Conservation (phyloP, 1,140 invertebrate genomes). For the Bombus affinis region DNA sequence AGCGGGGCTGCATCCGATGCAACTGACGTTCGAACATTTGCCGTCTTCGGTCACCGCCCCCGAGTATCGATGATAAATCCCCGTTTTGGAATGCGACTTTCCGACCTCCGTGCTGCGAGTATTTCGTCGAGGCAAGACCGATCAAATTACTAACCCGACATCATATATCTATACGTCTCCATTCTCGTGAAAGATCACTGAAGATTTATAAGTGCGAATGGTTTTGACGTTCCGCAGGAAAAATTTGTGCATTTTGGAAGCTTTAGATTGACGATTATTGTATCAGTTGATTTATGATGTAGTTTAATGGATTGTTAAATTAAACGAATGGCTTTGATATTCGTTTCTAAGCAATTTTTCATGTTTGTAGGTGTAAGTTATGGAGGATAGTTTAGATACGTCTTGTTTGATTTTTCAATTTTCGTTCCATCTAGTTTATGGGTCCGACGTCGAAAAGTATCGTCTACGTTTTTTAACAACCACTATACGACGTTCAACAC, state of each 20-base stretch:
- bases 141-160: conserved; percentile 7
- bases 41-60: background rate
- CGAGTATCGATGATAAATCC: conserved; percentile 34
- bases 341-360: too few relatives aligned
- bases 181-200: background rate
- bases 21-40: background rate
- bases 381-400: too few relatives aligned
- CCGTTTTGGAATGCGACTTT: conserved; percentile 11
- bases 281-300: too few relatives aligned
- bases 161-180: background rate
- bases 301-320: too few relatives aligned
- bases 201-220: background rate
- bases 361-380: too few relatives aligned
- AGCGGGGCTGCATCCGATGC: conserved; percentile 22
- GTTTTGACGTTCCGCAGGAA: too few relatives aligned
- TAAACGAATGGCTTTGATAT: too few relatives aligned
- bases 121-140: background rate
- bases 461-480: background rate
- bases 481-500: too few relatives aligned
- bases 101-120: background rate
- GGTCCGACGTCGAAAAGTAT: background rate
- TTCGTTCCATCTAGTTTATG: too few relatives aligned
- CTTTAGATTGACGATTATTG: too few relatives aligned
- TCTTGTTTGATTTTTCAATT: too few relatives aligned
- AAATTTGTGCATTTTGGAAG: background rate